Percentiles rank a stretch among this genome's conserved stretches.
These are phyloP conservation scores for Parapristionchus giblindavisi DNA, from an alignment of 2,888 invertebrate species.

Conservation along the genomic window DNA sequence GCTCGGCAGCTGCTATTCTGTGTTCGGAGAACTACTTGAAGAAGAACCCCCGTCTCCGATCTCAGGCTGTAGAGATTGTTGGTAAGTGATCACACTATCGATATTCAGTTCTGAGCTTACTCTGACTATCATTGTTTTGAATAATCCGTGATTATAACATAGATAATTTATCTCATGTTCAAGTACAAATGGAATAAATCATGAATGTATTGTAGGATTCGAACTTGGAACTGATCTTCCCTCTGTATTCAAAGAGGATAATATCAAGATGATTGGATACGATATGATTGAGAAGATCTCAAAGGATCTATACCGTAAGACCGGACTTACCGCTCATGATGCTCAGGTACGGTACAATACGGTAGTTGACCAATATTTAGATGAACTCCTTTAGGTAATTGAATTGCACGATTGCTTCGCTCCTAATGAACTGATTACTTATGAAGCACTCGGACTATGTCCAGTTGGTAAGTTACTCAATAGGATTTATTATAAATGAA, in stretches of 20 bases:
- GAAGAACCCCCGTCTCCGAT: slow-evolving; percentile 80
- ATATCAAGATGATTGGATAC: slow-evolving; percentile 75
- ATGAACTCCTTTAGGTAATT: slow-evolving; percentile 72
- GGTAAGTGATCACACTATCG: slow-evolving; percentile 70
- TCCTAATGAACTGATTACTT: slow-evolving; percentile 93
- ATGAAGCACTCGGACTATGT: slow-evolving; percentile 93
- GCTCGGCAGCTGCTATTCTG: slow-evolving; percentile 90
- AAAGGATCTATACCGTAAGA: slow-evolving; percentile 80
- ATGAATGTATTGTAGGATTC: slow-evolving; percentile 75
- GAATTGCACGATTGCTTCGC: slow-evolving; percentile 99
- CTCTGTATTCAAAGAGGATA: slow-evolving; percentile 82
- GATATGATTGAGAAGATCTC: slow-evolving; percentile 72
- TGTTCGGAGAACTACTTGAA: slow-evolving; percentile 89
- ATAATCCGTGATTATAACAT: background rate
- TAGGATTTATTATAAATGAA: background rate
- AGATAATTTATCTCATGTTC: background rate
- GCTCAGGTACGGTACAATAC: slow-evolving; percentile 62
- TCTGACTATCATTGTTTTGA: background rate
- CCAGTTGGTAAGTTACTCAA: slow-evolving; percentile 67
- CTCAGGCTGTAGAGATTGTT: slow-evolving; percentile 90
- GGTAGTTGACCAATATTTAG: background rate
- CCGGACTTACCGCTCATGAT: slow-evolving; percentile 73
- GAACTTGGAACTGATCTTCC: slow-evolving; percentile 93
- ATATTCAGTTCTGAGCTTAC: background rate
- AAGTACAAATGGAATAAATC: background rate